phyloP scores from a whole-genome alignment of 2,113 vertebrate genomes.

The Galbula dea region DNA sequence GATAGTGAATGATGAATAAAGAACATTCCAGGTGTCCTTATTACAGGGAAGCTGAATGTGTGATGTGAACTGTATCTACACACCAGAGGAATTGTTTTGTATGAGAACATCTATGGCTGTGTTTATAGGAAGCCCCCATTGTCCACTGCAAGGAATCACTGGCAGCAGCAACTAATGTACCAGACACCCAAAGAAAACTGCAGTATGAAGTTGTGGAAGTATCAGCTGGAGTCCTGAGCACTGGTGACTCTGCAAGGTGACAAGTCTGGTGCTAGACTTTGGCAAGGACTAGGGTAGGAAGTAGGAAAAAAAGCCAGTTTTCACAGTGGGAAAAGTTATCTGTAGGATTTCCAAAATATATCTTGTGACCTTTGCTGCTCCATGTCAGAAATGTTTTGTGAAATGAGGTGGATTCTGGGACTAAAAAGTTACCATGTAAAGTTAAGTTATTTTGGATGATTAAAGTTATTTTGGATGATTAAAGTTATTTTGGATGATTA shows the following conservation, averaged over 20 bases:
- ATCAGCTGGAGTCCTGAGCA: not conserved
- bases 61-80: not conserved
- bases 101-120: not conserved
- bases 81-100: not conserved
- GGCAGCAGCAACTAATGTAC: not conserved
- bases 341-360: not conserved
- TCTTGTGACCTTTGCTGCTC: not conserved
- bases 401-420: not conserved
- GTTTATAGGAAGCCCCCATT: not conserved
- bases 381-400: not conserved
- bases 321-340: not conserved
- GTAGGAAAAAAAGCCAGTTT: not conserved
- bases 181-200: not conserved
- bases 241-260: not conserved
- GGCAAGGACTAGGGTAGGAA: not conserved
- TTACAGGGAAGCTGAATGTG: fast-evolving
- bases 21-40: not conserved
- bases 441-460: too few relatives aligned
- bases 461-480: too few relatives aligned
- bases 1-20: not conserved
- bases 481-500: not conserved
- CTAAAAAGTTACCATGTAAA: not conserved
- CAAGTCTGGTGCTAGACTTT: not conserved
- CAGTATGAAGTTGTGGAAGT: not conserved
- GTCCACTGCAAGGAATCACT: not conserved